A percentile compares a stretch with the other conserved stretches of the same genome.
Evolutionary conservation across 2,113 vertebrate genomes (phyloP).

Genomic region (Petaurus breviceps): DNA sequence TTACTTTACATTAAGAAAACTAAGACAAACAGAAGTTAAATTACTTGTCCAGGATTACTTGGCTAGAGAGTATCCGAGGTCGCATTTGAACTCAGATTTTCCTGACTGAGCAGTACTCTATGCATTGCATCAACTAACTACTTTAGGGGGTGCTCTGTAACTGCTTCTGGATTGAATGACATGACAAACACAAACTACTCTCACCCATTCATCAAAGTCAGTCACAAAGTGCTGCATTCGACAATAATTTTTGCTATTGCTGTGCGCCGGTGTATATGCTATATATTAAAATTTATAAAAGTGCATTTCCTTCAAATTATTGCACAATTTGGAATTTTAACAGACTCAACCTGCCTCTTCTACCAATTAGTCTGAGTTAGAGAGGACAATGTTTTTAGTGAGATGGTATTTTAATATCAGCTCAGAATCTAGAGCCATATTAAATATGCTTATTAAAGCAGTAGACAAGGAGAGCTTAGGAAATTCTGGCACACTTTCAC

Average conservation of each 20-base stretch:
- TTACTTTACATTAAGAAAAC: too few species aligned
- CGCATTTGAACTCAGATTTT: not conserved
- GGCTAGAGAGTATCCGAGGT: not conserved
- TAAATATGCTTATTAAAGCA: conserved; percentile 48
- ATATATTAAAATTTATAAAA: not conserved
- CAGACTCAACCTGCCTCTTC: not conserved
- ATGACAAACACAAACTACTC: not conserved
- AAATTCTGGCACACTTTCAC: conserved; percentile 49
- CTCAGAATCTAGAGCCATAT: conserved; percentile 35
- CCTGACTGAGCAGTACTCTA: not conserved
- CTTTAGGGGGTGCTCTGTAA: not conserved
- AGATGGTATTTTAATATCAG: not conserved
- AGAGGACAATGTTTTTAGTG: not conserved
- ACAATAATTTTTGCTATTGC: conserved; percentile 3
- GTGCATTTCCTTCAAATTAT: not conserved
- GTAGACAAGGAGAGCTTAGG: conserved; percentile 53
- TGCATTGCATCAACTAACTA: not conserved
- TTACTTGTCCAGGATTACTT: not conserved
- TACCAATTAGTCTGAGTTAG: not conserved
- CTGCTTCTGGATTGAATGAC: not conserved
- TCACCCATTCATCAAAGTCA: conserved; percentile 6
- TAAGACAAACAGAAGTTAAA: not conserved
- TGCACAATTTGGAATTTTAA: not conserved
- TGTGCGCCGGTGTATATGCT: not conserved
- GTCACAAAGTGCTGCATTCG: conserved; percentile 36